Base-by-base conservation (phyloP, 2,113 vertebrate species). In the Pseudonaja textilis region DNA sequence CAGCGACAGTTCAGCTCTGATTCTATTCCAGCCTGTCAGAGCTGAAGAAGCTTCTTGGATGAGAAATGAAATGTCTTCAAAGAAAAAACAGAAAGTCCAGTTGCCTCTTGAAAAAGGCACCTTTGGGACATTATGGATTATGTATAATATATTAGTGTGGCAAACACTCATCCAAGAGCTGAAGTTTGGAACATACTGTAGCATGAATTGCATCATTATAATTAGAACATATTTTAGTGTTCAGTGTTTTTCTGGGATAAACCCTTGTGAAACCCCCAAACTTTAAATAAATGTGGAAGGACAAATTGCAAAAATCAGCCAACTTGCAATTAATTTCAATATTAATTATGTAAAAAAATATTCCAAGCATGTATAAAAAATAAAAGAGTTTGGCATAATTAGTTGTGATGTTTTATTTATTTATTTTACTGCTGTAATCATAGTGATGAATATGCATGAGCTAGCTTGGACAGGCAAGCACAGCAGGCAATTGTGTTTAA, bases 251-350 rank as follows among this genome's bases (percentile, higher is more conserved):
- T 87, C n/a, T 94, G 93, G 94, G 29, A 88, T 95, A 92, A 94
- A 95, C 91, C 56, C 64, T 91, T 55, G 16, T 22, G n/a, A 91
- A 88, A 86, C 56, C 85, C 95, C 95, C 95, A 96, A 95, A 96
- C 97, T 98, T 98, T 97, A 97, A 97, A 97, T 97, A 97, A 95
- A 96, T 93, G 96, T 96, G 94, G 97, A 97, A 96, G 95, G 97
- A 97, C 96, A 97, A 96, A 98, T 96, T 97, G 95, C 95, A 96
- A 96, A 90, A 97, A 97, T 98, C 97, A 97, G 97, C 96, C 96
- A 98, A 98, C 97, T 97, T 95, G 94, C 97, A 97, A 98, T 98
- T 98, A 98, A 98, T 98, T 98, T 97, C 96, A 95, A 93, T 94
- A 96, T 95, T 97, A 97, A 98, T 98, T 98, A 97, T 97, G 96